Base-by-base conservation (phyloP, 2,113 vertebrate genomes). In the Sapajus apella region DNA sequence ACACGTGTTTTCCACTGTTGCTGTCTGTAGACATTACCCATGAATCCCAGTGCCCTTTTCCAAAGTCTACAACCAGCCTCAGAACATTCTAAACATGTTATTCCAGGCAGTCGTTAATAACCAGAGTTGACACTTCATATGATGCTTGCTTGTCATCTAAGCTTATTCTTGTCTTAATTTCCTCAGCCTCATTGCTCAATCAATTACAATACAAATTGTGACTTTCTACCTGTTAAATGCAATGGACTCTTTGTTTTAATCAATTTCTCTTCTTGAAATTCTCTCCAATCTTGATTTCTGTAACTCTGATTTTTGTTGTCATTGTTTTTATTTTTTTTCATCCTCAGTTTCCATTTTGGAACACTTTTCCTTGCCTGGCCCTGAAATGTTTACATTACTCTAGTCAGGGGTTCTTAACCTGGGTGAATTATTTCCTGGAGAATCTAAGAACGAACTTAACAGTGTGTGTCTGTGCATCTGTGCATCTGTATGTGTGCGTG, bases 151-250 rank as follows among this genome's bases (percentile, higher is more conserved):
- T 85, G 56, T 75, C 21, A 5, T 45, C 14, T 35, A 21, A n/a
- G 12, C 40, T 94, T 77, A 61, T 50, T 82, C 52, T 80, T 88
- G 13, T 35, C 79, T 95, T 94, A 3, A 47, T 85, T 30, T 88
- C 40, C 79, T 96, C 43, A 83, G 79, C 20, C 12, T 87, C 6
- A 9, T 40, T 72, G 43, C 61, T 77, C 45, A 68, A 2, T 90
- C 45, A 73, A 2, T 91, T 61, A 21, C 35, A 81, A 0, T 70
- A 64, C 47, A 87, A 64, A 45, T 66, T 95, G 45, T 55, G 14
- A 68, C 21, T 40, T 80, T 4, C 23, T 43, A 2, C 13, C 68
- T 7, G 4, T 56, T 75, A 79, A 87, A 80, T n/a, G 37, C 70
- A 76, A 3, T 40, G 35, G 6, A 27, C 16, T 45, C 5, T 50